These are phyloP conservation scores for Axis porcinus DNA, from an alignment of 2,113 vertebrate species.

Conservation along the genomic window DNA sequence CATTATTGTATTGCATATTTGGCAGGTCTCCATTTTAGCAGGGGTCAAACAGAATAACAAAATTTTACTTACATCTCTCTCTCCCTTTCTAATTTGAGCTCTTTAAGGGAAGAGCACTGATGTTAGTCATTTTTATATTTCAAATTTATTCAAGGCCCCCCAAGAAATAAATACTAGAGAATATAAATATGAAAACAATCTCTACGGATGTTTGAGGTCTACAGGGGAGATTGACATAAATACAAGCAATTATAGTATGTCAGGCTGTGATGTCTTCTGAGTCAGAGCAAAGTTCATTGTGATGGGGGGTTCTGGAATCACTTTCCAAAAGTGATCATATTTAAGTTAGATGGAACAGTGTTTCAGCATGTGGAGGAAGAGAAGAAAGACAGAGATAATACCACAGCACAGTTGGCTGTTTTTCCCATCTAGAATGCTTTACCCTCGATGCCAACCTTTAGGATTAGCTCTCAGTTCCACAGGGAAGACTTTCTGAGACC, in stretches of 20 bases:
- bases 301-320: neutral
- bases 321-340: neutral
- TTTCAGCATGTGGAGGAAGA: neutral
- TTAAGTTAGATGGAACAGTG: neutral
- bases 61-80: neutral
- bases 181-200: neutral
- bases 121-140: neutral
- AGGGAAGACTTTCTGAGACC: neutral
- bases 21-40: neutral
- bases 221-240: neutral
- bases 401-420: accelerated
- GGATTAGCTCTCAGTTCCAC: neutral
- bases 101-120: neutral
- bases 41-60: neutral
- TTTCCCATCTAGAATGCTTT: neutral
- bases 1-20: neutral
- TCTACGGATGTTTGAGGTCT: neutral
- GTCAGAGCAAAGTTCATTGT: neutral
- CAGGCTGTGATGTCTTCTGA: neutral
- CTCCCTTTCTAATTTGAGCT: neutral
- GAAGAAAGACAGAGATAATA: neutral
- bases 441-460: neutral
- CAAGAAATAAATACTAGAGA: neutral
- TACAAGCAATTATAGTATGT: neutral
- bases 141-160: neutral